Conservation (phyloP, 2,797 vertebrate species). For the Ceyx erithaca region DNA sequence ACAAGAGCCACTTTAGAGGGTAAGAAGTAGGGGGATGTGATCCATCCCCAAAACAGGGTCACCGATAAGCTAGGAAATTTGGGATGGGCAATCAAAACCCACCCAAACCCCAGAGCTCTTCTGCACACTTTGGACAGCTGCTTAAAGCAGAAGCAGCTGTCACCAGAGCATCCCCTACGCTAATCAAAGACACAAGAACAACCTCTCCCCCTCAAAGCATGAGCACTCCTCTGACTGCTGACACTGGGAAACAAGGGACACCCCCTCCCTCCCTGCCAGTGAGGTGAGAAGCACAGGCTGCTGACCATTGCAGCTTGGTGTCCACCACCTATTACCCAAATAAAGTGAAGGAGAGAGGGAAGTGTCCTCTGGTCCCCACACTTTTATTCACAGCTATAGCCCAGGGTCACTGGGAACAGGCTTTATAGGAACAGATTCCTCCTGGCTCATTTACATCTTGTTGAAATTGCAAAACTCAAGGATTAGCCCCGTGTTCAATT, state of each 20-base stretch:
- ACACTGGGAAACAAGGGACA: background rate
- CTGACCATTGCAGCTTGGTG: rapidly evolving
- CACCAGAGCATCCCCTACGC: background rate
- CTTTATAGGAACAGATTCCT: background rate
- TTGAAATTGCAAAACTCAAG: background rate
- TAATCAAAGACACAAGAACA: background rate
- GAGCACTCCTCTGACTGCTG: background rate
- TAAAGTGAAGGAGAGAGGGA: background rate
- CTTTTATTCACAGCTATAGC: background rate
- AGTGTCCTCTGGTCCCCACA: background rate
- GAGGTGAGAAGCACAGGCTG: background rate
- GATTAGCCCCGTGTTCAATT: background rate
- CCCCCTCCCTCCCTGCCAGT: background rate
- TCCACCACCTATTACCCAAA: background rate
- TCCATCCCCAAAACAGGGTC: background rate
- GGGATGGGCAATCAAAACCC: background rate
- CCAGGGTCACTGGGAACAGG: background rate
- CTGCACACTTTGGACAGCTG: background rate
- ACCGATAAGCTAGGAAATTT: background rate
- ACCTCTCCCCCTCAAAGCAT: background rate
- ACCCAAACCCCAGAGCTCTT: background rate
- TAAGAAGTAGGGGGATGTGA: background rate
- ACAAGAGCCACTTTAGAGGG: background rate
- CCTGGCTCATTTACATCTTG: background rate
- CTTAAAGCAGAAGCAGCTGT: background rate